Conservation (phyloP, 2,113 vertebrate species). For the Eublepharis macularius region DNA sequence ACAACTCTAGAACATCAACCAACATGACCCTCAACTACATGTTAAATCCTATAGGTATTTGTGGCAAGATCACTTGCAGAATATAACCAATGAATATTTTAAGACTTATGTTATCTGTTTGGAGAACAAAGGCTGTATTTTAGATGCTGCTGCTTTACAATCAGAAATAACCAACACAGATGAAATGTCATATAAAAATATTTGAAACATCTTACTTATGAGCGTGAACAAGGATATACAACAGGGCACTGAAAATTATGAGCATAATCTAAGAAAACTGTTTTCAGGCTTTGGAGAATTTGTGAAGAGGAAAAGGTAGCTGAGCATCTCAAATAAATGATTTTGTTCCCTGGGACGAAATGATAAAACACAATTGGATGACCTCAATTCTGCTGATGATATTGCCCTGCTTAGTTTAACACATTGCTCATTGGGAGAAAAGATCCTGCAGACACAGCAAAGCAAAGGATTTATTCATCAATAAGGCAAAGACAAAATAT, state of each 20-base stretch:
- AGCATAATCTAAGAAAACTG: conserved; percentile 12
- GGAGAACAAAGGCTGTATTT: neutral
- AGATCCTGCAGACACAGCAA: conserved; percentile 32
- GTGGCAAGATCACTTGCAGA: neutral
- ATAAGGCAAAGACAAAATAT: conserved; percentile 26
- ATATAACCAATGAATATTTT: neutral
- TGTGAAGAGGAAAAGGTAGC: conserved; percentile 12
- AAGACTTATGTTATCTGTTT: neutral
- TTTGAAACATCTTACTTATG: neutral
- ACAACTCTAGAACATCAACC: neutral
- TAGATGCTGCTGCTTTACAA: neutral
- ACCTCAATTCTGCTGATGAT: conserved; percentile 33
- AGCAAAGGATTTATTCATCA: conserved; percentile 28
- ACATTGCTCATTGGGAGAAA: conserved; percentile 31
- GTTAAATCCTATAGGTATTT: neutral
- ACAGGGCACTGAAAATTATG: conserved; percentile 1
- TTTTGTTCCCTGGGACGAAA: conserved; percentile 17
- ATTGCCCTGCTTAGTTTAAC: conserved; percentile 38
- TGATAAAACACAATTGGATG: conserved; percentile 32
- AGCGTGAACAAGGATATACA: neutral
- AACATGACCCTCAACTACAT: neutral
- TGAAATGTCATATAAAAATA: conserved; percentile 1
- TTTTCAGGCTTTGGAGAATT: neutral
- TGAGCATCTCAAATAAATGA: conserved; percentile 20
- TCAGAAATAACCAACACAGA: conserved; percentile 4